Evolutionary conservation across 37 sponge, comb jelly and placozoan species (phyloP), one percentile per base, ranked within the genome.

Genomic region (Dysidea cf. avara): DNA sequence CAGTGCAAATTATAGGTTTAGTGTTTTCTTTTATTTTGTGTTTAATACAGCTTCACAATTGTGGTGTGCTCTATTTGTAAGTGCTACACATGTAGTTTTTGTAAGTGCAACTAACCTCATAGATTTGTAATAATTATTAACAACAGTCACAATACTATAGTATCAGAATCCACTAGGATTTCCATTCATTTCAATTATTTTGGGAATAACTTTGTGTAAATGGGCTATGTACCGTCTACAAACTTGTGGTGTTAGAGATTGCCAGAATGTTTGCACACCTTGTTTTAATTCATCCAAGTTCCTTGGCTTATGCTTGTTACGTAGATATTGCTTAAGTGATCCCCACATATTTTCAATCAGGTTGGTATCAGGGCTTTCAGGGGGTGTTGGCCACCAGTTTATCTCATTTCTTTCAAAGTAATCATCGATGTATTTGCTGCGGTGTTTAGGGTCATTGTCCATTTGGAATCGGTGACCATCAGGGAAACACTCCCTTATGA

Each of bases 381-480:
- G 52, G 7, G 53, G 69, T 9, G 33, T 50, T 32, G 3, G 40
- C 51, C 51, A 68, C 69, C 69, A 68, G 31, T 47, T 68, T 11
- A 68, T 50, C 11, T 20, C 17, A 18, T 50, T n/a, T 18, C 12
- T 25, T 50, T 68, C 50, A 50, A 68, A 68, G 30, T 26, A 68
- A 17, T 35, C 18, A 49, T 50, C 51, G 17, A 68, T 68, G 7
- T 68, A 11, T 2, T 50, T 17, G 30, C 53, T 50, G 29, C 51
- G 40, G 47, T 49, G 69, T 29, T 68, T 68, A 11, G 69, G 69
- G 25, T 68, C 69, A 49, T 68, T 68, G 53, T 68, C 69, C 22
- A 48, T 3, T 25, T 68, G 49, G 11, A 68, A 22, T 21, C 53
- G 50, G 30, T 68, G 69, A 48, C 53, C 26, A 26, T 50, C 69